Evolutionary conservation across 2,888 invertebrate species (phyloP).

Genomic region (Acholoe squamosa): DNA sequence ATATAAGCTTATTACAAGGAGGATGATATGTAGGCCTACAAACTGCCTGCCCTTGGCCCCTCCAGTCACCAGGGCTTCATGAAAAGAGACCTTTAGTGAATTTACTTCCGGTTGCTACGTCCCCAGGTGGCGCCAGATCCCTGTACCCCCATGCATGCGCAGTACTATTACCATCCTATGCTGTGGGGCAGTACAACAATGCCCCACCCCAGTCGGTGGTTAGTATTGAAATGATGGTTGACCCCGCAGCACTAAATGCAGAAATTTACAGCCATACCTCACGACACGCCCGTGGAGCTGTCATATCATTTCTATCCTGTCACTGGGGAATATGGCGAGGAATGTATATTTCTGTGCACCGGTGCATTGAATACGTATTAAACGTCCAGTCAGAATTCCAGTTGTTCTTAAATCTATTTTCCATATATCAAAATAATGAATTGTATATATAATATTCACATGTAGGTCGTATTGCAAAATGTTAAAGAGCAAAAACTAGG

Average conservation of each 20-base stretch:
- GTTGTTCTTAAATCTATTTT: no score
- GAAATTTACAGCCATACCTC: conserved; percentile 16
- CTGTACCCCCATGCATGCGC: not conserved
- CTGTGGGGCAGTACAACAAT: not conserved
- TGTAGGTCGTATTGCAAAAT: no score
- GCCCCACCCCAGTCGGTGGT: not conserved
- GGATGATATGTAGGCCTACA: no score
- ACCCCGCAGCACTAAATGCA: not conserved
- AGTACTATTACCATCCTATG: not conserved
- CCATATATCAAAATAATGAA: no score
- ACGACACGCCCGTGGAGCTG: not conserved
- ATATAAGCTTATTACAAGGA: no score
- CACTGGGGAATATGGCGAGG: no score
- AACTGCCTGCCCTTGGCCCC: no score
- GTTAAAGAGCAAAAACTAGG: no score
- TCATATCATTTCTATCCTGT: no score
- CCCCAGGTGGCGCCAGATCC: not conserved
- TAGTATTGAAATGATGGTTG: conserved; percentile 1
- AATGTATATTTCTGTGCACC: no score
- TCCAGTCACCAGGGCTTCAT: no score
- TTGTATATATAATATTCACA: no score
- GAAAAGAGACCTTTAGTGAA: not conserved
- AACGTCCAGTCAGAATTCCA: not conserved
- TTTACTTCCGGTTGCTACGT: not conserved
- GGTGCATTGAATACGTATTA: not conserved